Evolutionary conservation across 2,888 invertebrate species (phyloP).

Genomic region (Oscheius sp.): DNA sequence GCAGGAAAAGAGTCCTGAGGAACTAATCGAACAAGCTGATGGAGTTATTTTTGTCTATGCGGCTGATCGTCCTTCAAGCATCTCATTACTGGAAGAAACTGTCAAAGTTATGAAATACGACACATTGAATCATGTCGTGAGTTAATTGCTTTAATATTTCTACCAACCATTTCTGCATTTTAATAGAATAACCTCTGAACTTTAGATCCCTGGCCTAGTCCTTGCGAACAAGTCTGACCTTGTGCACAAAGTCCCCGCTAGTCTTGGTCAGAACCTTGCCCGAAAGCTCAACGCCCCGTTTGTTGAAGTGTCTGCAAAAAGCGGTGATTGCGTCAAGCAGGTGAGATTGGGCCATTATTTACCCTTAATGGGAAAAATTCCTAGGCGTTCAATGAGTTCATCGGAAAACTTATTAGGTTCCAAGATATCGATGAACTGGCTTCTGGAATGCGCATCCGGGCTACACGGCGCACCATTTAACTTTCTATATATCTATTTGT

Average conservation of each 20-base stretch:
- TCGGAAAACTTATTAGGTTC: neutral
- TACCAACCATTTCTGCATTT: neutral
- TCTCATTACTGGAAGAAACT: neutral
- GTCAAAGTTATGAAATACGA: constrained; percentile 2
- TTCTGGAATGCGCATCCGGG: neutral
- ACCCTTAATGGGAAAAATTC: neutral
- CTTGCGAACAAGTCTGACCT: constrained; percentile 20
- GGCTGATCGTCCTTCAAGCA: neutral
- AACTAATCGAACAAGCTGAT: constrained; percentile 4
- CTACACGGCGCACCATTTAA: neutral
- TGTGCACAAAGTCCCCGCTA: neutral
- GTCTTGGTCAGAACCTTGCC: constrained; percentile 5
- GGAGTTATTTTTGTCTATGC: constrained; percentile 26
- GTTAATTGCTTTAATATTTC: neutral
- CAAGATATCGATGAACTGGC: neutral
- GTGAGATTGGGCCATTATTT: neutral
- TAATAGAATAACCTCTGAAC: neutral
- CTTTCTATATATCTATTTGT: neutral
- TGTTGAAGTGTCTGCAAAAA: constrained; percentile 28
- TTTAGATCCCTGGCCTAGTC: constrained; percentile 18
- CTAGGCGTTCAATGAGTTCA: constrained; percentile 6
- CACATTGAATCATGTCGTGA: constrained; percentile 8
- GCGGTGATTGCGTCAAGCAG: constrained; percentile 6
- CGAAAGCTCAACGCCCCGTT: constrained; percentile 13
- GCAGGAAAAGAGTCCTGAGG: constrained; percentile 7